Base-by-base conservation (phyloP, 2,888 invertebrate species). In the Amorpha juglandis region DNA sequence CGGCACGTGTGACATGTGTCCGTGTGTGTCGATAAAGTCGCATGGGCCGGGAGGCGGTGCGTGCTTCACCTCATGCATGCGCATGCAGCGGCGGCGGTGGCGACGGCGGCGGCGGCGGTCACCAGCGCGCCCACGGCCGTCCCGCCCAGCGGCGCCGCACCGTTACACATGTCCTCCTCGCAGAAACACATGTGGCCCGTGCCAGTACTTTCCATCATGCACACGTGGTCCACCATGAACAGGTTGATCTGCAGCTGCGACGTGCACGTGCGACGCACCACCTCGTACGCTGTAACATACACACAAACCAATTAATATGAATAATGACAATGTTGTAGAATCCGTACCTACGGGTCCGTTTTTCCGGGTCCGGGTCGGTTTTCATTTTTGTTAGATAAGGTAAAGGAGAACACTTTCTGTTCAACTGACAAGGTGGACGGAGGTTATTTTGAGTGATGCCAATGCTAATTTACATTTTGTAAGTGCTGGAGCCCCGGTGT, bases 141-240 rank as follows among this genome's bases (percentile, higher is more conserved):
- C 72, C 79, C 76, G 38, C 83, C 79, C 67, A 81, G 75, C 19
- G 2, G 19, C 70, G 79, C 71, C 67, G 86, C 86, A 64, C 77
- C 71, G 93, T 98, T 98, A 95, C 98, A 98, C 96, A 97, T 97
- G 94, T 98, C 98, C 95, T 98, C 98, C 95, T 98, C 98, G 95
- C 98, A 98, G 96, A 98, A 98, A 95, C 98, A 98, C 98, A 98
- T 98, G 96, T 98, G 98, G 94, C 98, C 98, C 89, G 96, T 98
- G 94, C 98, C 98, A 95, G 97, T 97, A 96, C 98, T 98, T 96
- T 98, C 98, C 96, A 97, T 97, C 98, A 98, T 98, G 96, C 98
- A 98, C 94, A 98, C 98, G 95, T 98, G 98, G 94, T 98, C 98
- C 91, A 98, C 98, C 98, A 98, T 98, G 95, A 98, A 98, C 84